Evolutionary conservation across 2,888 invertebrate species (phyloP).

Genomic region (Eilema caniola): DNA sequence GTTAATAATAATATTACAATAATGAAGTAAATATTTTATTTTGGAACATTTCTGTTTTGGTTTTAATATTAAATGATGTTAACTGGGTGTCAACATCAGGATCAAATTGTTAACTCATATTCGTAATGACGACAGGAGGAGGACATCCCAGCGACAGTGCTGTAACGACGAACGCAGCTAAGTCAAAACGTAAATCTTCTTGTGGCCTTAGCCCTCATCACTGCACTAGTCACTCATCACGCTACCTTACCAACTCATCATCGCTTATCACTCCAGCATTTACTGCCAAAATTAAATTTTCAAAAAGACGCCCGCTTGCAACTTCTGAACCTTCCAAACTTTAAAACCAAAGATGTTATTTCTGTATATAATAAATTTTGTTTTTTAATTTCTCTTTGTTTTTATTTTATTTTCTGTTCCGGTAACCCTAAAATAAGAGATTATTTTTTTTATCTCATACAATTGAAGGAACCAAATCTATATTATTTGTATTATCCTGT

Average conservation of each 20-base stretch:
- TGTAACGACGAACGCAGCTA: slow-evolving; percentile 82
- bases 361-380: slow-evolving; percentile 75
- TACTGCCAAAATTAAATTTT: slow-evolving; percentile 48
- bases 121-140: slow-evolving; percentile 75
- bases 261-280: slow-evolving; percentile 71
- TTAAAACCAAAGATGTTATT: slow-evolving; percentile 66
- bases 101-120: slow-evolving; percentile 37
- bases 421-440: slow-evolving; percentile 40
- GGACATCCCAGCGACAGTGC: slow-evolving; percentile 83
- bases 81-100: slow-evolving; percentile 18
- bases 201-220: slow-evolving; percentile 78
- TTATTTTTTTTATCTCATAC: slow-evolving; percentile 46
- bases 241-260: slow-evolving; percentile 81
- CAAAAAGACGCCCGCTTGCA: slow-evolving; percentile 68
- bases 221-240: slow-evolving; percentile 74
- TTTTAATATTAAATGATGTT: slow-evolving; percentile 6
- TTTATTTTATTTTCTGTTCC: slow-evolving; percentile 56
- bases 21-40: not conserved
- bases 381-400: slow-evolving; percentile 51
- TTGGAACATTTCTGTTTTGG: slow-evolving; percentile 12
- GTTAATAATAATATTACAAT: not conserved
- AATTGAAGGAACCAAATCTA: slow-evolving; percentile 65
- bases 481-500: slow-evolving; percentile 61
- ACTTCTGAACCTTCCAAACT: slow-evolving; percentile 48
- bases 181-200: slow-evolving; percentile 80